phyloP scores from a whole-genome alignment of 2,888 invertebrate species.

The Nemotelus pantherinus region DNA sequence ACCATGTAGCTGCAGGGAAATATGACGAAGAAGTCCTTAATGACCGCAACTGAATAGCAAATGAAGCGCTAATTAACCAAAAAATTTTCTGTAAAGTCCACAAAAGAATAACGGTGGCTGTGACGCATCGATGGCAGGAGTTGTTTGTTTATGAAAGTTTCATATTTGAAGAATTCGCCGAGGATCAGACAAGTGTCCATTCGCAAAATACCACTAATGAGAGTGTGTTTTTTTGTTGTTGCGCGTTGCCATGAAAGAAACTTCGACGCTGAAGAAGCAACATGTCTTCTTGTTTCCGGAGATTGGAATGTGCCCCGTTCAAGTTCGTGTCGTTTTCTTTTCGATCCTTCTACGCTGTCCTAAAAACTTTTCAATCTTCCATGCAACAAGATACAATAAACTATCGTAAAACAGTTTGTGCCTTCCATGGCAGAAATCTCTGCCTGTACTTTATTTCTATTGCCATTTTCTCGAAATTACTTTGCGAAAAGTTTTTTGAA shows the following conservation, averaged over 20 bases:
- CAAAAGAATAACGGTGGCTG: conserved; percentile 6
- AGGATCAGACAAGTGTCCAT: conserved; percentile 32
- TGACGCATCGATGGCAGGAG: not conserved
- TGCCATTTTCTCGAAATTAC: conserved; percentile 39
- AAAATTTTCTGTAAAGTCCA: conserved; percentile 23
- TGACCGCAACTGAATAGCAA: conserved; percentile 41
- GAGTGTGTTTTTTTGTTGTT: conserved; percentile 17
- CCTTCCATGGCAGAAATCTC: conserved; percentile 30
- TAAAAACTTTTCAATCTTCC: conserved; percentile 25
- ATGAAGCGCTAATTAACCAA: conserved; percentile 44
- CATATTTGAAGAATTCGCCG: conserved; percentile 2
- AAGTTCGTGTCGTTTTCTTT: not conserved
- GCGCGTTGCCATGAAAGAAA: not conserved
- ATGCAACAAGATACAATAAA: not conserved
- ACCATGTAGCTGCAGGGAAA: conserved; percentile 2
- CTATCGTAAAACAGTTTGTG: conserved; percentile 1
- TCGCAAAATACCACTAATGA: conserved; percentile 33
- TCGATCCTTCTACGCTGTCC: not conserved
- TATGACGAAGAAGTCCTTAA: conserved; percentile 34
- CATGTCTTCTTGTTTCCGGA: conserved; percentile 21
- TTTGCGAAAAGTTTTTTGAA: conserved; percentile 34
- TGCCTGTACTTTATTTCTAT: conserved; percentile 28
- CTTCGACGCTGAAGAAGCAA: conserved; percentile 4
- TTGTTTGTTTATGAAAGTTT: conserved; percentile 6
- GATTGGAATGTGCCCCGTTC: not conserved